These are phyloP conservation scores for Prolemur simus DNA, from an alignment of 2,113 vertebrate genomes.

Conservation along the genomic window DNA sequence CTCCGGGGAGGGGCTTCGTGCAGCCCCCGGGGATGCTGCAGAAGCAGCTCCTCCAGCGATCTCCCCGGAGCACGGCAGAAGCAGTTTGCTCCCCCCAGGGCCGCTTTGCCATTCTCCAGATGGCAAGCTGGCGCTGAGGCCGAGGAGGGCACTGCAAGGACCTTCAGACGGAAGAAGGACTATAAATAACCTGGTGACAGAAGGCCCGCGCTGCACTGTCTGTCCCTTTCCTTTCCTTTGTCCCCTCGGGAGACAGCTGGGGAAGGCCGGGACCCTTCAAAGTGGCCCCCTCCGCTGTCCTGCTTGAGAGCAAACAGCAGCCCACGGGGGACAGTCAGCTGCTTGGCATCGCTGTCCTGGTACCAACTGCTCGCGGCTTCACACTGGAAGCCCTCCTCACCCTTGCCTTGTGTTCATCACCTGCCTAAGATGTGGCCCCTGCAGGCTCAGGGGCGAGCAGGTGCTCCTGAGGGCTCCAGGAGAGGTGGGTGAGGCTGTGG, in stretches of 20 bases:
- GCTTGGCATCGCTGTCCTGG: not conserved
- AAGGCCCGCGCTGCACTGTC: accelerated
- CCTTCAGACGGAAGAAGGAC: not conserved
- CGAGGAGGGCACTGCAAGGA: accelerated
- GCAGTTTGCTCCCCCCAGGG: not conserved
- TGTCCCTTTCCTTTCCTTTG: not conserved
- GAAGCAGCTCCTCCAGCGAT: not conserved
- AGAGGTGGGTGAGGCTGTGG: not conserved
- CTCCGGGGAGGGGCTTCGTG: not conserved
- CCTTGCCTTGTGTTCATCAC: accelerated
- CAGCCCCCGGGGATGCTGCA: not conserved
- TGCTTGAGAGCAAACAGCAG: not conserved
- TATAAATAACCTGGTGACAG: conserved; percentile 26
- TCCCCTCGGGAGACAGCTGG: not conserved
- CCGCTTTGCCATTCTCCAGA: accelerated
- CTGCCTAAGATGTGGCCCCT: not conserved
- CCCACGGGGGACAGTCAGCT: not conserved
- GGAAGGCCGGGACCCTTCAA: not conserved
- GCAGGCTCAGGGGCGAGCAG: not conserved
- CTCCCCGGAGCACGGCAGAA: not conserved
- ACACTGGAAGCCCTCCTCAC: not conserved
- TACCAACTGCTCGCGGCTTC: not conserved
- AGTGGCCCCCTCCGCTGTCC: not conserved
- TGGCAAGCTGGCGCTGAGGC: not conserved
- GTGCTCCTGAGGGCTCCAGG: accelerated